phyloP scores from a whole-genome alignment of 2,113 vertebrate species.

The Pheucticus melanocephalus region DNA sequence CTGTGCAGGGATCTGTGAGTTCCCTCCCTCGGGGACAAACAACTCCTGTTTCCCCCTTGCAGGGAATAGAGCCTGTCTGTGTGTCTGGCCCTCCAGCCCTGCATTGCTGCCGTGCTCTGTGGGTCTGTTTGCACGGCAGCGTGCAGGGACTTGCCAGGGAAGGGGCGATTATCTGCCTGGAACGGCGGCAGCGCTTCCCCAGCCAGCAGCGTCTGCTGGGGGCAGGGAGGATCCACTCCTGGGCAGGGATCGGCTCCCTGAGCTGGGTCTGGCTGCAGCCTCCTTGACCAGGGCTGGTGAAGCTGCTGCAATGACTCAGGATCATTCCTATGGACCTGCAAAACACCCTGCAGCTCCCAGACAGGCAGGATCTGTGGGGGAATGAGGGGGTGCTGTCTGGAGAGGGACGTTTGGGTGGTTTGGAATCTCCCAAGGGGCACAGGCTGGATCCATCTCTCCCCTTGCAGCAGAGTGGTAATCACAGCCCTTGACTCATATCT shows the following conservation, averaged over 20 bases:
- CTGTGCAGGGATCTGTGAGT: neutral
- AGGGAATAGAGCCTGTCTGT: neutral
- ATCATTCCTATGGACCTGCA: neutral
- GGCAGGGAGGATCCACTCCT: slow-evolving; percentile 17
- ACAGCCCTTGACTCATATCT: neutral
- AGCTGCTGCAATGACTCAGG: neutral
- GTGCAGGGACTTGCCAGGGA: slow-evolving; percentile 43
- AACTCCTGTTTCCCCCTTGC: neutral
- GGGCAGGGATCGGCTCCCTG: neutral
- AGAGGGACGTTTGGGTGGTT: neutral
- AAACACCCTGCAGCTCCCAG: neutral
- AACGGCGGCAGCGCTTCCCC: slow-evolving; percentile 37
- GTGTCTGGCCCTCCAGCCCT: neutral
- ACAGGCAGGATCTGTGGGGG: accelerated
- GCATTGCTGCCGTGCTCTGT: neutral
- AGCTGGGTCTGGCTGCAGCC: neutral
- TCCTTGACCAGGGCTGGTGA: neutral
- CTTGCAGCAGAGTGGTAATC: neutral
- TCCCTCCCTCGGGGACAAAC: neutral
- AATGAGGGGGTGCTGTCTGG: neutral
- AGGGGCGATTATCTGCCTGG: slow-evolving; percentile 52
- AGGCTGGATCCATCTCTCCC: neutral
- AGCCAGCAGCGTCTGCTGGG: slow-evolving; percentile 14
- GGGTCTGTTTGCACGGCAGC: neutral
- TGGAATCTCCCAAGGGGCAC: neutral